These are phyloP conservation scores for Maccullochella peelii DNA, from an alignment of 2,113 vertebrate genomes.

Conservation along the genomic window DNA sequence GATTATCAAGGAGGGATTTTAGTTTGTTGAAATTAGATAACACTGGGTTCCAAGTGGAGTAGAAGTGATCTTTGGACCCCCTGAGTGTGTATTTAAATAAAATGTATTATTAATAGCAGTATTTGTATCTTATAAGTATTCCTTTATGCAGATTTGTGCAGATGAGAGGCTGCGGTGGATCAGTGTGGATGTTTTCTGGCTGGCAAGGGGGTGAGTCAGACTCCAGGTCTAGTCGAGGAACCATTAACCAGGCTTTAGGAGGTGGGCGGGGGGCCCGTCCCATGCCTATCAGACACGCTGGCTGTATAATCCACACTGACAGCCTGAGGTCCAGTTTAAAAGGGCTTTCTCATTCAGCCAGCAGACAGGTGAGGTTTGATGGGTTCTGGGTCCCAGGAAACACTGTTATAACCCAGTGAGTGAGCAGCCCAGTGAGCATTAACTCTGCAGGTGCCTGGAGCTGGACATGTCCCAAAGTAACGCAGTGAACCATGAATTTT, in stretches of 20 bases:
- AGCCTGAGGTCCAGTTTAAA: slow-evolving; percentile 58
- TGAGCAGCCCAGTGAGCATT: slow-evolving; percentile 36
- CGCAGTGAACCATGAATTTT: background rate
- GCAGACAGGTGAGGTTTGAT: slow-evolving; percentile 66
- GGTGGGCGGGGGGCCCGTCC: background rate
- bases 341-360: slow-evolving; percentile 46
- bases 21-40: no score
- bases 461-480: slow-evolving; percentile 2
- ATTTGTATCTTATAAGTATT: background rate
- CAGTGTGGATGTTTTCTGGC: slow-evolving; percentile 7
- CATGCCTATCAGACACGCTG: slow-evolving; percentile 55
- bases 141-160: no score
- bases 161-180: background rate
- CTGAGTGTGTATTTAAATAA: background rate
- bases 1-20: no score
- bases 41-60: no score
- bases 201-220: slow-evolving; percentile 29
- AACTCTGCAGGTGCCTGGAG: slow-evolving; percentile 42
- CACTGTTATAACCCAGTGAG: slow-evolving; percentile 26
- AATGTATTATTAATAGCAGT: background rate
- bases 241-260: slow-evolving; percentile 23
- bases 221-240: background rate
- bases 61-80: no score
- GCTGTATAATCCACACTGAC: slow-evolving; percentile 60
- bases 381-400: slow-evolving; percentile 49